These are phyloP conservation scores for Macrostomum lignano DNA, from an alignment of 1,140 invertebrate genomes.

Conservation along the genomic window DNA sequence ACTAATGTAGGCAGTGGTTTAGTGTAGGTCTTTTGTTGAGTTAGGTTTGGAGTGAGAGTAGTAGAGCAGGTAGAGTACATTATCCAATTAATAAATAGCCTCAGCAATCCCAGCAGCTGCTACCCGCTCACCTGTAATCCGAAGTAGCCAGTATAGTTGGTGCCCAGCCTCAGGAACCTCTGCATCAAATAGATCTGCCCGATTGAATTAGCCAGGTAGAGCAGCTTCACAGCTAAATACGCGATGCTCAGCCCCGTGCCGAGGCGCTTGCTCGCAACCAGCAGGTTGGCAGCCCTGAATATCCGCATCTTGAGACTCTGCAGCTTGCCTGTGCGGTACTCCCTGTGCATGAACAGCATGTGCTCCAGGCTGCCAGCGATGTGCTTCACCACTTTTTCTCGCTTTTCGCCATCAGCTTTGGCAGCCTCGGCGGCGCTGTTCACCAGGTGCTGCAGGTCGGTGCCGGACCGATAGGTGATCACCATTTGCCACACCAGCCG, in stretches of 20 bases:
- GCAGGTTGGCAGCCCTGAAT: no score
- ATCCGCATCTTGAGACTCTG: no score
- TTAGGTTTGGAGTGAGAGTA: no score
- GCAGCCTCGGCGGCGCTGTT: not conserved
- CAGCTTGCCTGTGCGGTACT: no score
- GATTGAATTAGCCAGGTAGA: conserved; percentile 31
- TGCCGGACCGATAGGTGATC: not conserved
- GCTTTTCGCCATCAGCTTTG: not conserved
- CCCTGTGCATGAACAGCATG: no score
- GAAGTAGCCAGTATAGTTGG: no score
- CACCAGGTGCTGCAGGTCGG: conserved; percentile 2
- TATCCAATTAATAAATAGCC: no score
- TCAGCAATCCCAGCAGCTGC: no score
- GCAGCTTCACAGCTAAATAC: conserved; percentile 14
- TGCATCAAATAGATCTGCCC: conserved; percentile 32
- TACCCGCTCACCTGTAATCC: no score
- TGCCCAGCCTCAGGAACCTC: conserved; percentile 29
- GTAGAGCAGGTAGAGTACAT: no score
- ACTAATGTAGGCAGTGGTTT: no score
- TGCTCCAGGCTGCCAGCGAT: not conserved
- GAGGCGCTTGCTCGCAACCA: not conserved
- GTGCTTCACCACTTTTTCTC: not conserved
- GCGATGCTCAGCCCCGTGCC: not conserved
- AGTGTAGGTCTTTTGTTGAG: no score
- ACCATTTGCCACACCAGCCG: conserved; percentile 5